Percentiles rank a stretch among this genome's conserved stretches.
phyloP scores from a whole-genome alignment of 2,888 invertebrate species.

The Iphiclides podalirius region DNA sequence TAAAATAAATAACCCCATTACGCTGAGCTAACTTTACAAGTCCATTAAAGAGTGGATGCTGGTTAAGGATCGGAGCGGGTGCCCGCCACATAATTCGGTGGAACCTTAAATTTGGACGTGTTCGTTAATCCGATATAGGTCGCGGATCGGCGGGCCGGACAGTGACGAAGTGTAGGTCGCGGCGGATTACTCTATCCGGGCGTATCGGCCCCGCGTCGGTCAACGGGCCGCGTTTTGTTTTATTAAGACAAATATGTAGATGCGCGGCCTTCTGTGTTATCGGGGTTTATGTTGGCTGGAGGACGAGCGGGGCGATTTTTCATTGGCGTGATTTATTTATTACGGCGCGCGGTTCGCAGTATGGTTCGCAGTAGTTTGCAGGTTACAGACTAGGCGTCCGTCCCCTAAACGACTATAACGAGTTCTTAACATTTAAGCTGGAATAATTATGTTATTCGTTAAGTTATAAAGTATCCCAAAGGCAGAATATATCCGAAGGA shows the following conservation, averaged over 20 bases:
- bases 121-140: conserved; percentile 66
- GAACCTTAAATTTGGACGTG: conserved; percentile 65
- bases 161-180: conserved; percentile 60
- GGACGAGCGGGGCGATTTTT: conserved; percentile 20
- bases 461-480: no score
- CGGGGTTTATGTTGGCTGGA: conserved; percentile 11
- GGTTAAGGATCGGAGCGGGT: conserved; percentile 37
- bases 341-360: conserved; percentile 11
- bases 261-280: conserved; percentile 21
- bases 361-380: no score
- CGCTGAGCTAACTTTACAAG: background rate
- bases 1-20: background rate
- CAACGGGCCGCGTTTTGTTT: conserved; percentile 34
- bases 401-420: no score
- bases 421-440: no score
- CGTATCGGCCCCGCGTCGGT: conserved; percentile 28
- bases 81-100: conserved; percentile 43
- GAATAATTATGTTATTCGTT: no score
- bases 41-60: conserved; percentile 25
- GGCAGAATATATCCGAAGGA: no score
- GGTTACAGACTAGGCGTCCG: no score
- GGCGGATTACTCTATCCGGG: conserved; percentile 30
- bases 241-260: conserved; percentile 32
- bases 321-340: conserved; percentile 12
- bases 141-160: conserved; percentile 56